Evolutionary conservation across 2,113 vertebrate species (phyloP).

Genomic region (Cheirogaleus medius): DNA sequence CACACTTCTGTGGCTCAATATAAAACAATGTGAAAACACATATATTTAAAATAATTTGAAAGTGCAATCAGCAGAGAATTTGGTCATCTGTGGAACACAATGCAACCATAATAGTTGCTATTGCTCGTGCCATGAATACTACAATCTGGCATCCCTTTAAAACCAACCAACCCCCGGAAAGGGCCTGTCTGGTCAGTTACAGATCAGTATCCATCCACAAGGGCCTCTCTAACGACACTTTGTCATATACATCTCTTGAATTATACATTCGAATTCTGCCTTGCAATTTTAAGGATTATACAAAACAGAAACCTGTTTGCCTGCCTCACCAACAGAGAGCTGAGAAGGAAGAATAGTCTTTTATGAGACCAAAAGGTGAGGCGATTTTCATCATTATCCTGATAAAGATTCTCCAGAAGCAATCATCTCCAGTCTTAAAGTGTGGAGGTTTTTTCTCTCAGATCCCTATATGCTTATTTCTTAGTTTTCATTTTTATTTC

Average conservation of each 20-base stretch:
- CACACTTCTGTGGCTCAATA: neutral
- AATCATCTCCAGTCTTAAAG: neutral
- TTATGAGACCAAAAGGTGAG: neutral
- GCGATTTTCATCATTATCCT: neutral
- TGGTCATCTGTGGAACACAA: neutral
- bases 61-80: neutral
- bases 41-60: neutral
- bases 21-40: neutral
- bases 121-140: neutral
- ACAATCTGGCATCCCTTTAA: neutral
- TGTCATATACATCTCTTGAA: neutral
- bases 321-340: neutral
- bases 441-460: neutral
- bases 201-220: neutral
- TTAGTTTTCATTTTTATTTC: conserved; percentile 13
- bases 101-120: neutral
- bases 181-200: neutral
- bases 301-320: neutral
- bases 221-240: neutral
- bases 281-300: neutral
- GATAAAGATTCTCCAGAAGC: neutral
- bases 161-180: neutral
- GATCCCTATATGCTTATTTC: neutral
- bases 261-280: neutral
- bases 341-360: neutral